A percentile compares a stretch with the other conserved stretches of the same genome.
Evolutionary conservation across 2,888 invertebrate species (phyloP).

Genomic region (Hypomecis atomaria): DNA sequence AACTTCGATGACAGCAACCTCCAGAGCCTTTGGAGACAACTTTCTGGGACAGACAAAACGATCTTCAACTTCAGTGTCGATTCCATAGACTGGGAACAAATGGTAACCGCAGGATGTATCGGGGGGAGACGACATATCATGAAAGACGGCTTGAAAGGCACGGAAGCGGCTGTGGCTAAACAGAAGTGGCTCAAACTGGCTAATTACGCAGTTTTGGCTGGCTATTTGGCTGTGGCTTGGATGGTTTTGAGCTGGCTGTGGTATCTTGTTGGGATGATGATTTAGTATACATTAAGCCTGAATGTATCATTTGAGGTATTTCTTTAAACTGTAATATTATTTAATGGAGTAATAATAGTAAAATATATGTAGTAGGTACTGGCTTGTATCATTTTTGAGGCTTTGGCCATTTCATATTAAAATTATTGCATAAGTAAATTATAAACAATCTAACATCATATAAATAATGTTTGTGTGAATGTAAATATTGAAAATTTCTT

Average conservation of each 20-base stretch:
- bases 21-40: slow-evolving; percentile 4
- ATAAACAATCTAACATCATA: no score
- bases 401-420: no score
- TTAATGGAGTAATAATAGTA: no score
- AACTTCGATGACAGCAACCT: slow-evolving; percentile 33
- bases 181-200: slow-evolving; percentile 7
- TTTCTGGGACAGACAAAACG: slow-evolving; percentile 28
- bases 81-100: slow-evolving; percentile 10
- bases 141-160: slow-evolving; percentile 28
- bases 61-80: slow-evolving; percentile 35
- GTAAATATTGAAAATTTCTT: no score
- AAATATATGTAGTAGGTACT: no score
- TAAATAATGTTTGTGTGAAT: no score
- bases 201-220: background rate
- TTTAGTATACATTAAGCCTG: background rate
- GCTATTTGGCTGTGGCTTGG: background rate
- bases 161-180: background rate
- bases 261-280: background rate
- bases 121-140: slow-evolving; percentile 10
- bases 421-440: no score
- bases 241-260: background rate
- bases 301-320: background rate
- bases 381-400: no score
- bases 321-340: no score
- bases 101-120: slow-evolving; percentile 8